Evolutionary conservation across 2,113 vertebrate species (phyloP), one percentile per base, ranked within the genome.

Genomic region (Thunnus maccoyii): DNA sequence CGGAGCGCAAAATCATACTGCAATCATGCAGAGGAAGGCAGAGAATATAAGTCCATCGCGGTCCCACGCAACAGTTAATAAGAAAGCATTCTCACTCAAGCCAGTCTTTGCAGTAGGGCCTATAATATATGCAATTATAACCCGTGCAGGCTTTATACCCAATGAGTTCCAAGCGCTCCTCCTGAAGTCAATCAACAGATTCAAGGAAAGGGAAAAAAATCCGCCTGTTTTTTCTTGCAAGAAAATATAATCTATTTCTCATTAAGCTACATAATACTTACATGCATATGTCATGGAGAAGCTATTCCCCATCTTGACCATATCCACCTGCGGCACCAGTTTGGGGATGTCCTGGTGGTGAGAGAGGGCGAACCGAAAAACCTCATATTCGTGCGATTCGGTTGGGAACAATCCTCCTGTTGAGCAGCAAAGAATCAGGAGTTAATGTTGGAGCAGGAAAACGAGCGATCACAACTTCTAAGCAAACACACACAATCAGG

Each of bases 261-360:
- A 4, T 7, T 30, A 30, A 4, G 27, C 27, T 22, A 36, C 17
- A 22, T 48, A 9, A 50, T 94, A 99, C 98, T 99, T 94, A 99
- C 98, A 99, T 80, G 98, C 97, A 86, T 99, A 99, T 85, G 98
- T 99, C 98, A 99, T 99, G 92, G 98, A 98, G 93, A 99, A 99
- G 93, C 98, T 99, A 90, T 98, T 97, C 0, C 98, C 98, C 92
- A 97, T 96, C 93, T 98, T 98, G 96, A 99, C 97, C 97, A 99
- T 98, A 92, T 99, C 98, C 92, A 99, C 98, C 95, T 99, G 98
- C 91, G 98, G 97, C 90, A 98, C 96, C 94, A 99, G 96, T 94
- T 99, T 99, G 50, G 98, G 98, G 93, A 98, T 97, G 91, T 99
- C 98, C 83, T 97, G 97, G 95, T 99, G 96, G 86, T 99, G 97